Evolutionary conservation across 1,140 invertebrate species (phyloP).

Genomic region (Drosophila setifemur): DNA sequence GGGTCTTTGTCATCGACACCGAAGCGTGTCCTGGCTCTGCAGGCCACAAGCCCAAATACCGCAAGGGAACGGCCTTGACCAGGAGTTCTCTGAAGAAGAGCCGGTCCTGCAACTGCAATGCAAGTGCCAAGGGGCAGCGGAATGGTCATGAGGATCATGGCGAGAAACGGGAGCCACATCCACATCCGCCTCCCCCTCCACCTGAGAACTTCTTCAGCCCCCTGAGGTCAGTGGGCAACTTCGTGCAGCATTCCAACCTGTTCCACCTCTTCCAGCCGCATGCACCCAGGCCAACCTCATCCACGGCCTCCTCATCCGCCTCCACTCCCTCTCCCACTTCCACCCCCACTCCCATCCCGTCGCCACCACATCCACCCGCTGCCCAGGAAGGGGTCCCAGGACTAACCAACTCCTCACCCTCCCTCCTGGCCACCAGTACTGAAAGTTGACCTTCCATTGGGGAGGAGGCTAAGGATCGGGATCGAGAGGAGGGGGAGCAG

Average conservation of each 20-base stretch:
- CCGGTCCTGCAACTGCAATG: slow-evolving; percentile 63
- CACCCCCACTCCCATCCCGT: slow-evolving; percentile 13
- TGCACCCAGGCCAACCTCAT: slow-evolving; percentile 7
- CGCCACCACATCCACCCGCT: slow-evolving; percentile 14
- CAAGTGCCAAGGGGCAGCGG: slow-evolving; percentile 20
- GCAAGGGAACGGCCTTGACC: slow-evolving; percentile 57
- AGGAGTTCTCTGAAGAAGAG: slow-evolving; percentile 56
- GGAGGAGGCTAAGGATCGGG: background rate
- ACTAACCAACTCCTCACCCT: slow-evolving; percentile 46
- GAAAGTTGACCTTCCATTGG: slow-evolving; percentile 55
- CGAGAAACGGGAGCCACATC: slow-evolving; percentile 16
- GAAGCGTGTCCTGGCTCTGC: slow-evolving; percentile 43
- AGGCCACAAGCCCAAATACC: slow-evolving; percentile 72
- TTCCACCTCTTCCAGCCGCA: slow-evolving; percentile 77
- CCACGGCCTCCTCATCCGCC: slow-evolving; percentile 15
- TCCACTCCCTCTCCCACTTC: slow-evolving; percentile 12
- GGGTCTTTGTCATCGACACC: slow-evolving; percentile 73
- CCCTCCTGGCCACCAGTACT: slow-evolving; percentile 47
- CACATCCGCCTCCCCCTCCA: slow-evolving; percentile 3
- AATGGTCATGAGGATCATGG: slow-evolving; percentile 14
- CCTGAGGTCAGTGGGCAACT: slow-evolving; percentile 62
- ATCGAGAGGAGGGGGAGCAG: background rate
- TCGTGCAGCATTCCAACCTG: slow-evolving; percentile 81
- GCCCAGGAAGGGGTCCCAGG: background rate
- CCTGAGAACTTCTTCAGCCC: slow-evolving; percentile 70